Evolutionary conservation across 2,113 vertebrate genomes (phyloP).

Genomic region (Triplophysa dalaica): DNA sequence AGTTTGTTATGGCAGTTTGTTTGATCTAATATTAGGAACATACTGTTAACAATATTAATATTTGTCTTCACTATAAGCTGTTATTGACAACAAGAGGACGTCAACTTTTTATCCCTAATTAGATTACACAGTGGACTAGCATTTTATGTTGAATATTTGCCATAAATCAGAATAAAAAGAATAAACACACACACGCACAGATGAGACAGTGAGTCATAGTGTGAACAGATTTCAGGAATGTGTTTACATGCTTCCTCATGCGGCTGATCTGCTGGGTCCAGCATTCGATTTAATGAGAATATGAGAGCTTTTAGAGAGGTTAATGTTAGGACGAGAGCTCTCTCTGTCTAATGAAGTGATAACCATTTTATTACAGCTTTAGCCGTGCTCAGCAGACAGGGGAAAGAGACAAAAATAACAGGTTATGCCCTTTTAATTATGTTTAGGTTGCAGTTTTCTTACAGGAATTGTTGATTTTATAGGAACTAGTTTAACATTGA

Average conservation of each 20-base stretch:
- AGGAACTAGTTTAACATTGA: not conserved
- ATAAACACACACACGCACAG: constrained; percentile 19
- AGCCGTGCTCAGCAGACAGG: not conserved
- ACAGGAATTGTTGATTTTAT: not conserved
- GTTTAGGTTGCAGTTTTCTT: not conserved
- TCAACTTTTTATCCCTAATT: constrained; percentile 35
- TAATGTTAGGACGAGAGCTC: constrained; percentile 23
- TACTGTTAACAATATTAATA: constrained; percentile 8
- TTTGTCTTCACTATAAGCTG: not conserved
- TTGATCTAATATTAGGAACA: not conserved
- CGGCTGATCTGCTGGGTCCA: constrained; percentile 19
- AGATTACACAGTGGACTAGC: constrained; percentile 26
- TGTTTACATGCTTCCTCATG: constrained; percentile 30
- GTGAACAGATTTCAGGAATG: constrained; percentile 32
- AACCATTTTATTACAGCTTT: constrained; percentile 14
- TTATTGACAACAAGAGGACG: constrained; percentile 25
- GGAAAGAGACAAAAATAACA: not conserved
- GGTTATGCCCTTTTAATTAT: not conserved
- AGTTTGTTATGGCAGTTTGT: not conserved
- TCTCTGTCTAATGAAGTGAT: not conserved
- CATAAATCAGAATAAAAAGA: constrained; percentile 29
- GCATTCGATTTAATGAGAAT: constrained; percentile 18
- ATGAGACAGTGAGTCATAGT: constrained; percentile 15
- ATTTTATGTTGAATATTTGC: constrained; percentile 28
- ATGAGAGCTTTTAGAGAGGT: constrained; percentile 40